phyloP scores from a whole-genome alignment of 2,888 invertebrate genomes.

The Standfussiana lucernea region DNA sequence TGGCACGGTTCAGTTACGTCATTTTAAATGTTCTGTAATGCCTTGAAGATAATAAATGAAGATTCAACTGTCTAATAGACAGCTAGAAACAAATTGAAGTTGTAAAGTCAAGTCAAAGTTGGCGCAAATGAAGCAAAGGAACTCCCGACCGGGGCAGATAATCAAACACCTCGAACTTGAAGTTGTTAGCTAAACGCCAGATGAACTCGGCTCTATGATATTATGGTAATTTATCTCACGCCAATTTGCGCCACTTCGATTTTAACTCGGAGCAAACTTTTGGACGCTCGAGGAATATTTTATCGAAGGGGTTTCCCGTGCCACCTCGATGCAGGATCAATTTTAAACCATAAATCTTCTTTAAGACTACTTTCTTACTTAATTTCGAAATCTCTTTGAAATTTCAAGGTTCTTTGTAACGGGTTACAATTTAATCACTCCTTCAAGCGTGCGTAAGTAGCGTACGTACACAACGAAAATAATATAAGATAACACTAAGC shows the following conservation, averaged over 20 bases:
- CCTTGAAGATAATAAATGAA: constrained; percentile 46
- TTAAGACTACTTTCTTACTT: constrained; percentile 69
- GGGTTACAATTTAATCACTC: constrained; percentile 74
- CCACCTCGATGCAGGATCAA: constrained; percentile 75
- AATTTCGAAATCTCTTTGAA: constrained; percentile 70
- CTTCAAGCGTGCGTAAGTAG: constrained; percentile 75
- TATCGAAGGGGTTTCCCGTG: constrained; percentile 74
- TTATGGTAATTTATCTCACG: constrained; percentile 90
- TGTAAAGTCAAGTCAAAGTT: constrained; percentile 74
- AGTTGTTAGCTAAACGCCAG: constrained; percentile 88
- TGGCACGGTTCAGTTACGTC: constrained; percentile 37
- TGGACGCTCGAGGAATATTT: constrained; percentile 77
- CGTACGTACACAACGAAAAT: constrained; percentile 79
- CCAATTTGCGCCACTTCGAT: constrained; percentile 86
- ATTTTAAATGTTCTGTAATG: constrained; percentile 27
- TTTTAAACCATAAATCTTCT: constrained; percentile 76
- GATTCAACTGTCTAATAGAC: constrained; percentile 34
- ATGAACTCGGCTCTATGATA: constrained; percentile 87
- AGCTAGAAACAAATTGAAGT: constrained; percentile 74
- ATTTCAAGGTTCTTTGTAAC: constrained; percentile 71
- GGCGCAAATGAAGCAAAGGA: constrained; percentile 87
- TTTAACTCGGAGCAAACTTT: constrained; percentile 84
- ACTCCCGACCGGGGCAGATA: constrained; percentile 81
- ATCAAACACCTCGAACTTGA: constrained; percentile 84
- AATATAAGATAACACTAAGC: constrained; percentile 87